A percentile compares a stretch with the other conserved stretches of the same genome.
phyloP scores from a whole-genome alignment of 2,797 vertebrate genomes.

The Odontamblyopus rebecca region DNA sequence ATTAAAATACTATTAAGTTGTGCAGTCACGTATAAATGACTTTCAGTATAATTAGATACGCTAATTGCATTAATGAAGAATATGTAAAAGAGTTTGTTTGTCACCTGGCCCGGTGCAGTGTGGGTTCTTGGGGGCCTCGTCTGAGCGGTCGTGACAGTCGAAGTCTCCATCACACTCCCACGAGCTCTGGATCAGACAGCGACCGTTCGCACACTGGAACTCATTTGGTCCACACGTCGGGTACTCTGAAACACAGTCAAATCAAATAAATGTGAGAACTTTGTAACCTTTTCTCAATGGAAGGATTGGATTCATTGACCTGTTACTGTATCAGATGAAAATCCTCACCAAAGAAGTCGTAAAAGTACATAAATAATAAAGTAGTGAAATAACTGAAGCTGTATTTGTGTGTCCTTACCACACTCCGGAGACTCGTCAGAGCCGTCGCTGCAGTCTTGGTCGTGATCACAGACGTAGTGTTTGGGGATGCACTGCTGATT shows the following conservation, averaged over 20 bases:
- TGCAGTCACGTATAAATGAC: neutral
- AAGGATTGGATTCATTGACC: no score
- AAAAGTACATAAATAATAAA: no score
- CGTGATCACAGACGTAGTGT: conserved; percentile 93
- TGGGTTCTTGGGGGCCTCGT: conserved; percentile 92
- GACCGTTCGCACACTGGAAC: conserved; percentile 94
- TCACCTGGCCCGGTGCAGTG: conserved; percentile 86
- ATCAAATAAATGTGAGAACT: neutral
- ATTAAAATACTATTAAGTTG: neutral
- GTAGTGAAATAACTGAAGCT: no score
- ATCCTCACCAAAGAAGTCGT: no score
- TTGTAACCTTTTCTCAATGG: no score
- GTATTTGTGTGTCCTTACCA: conserved; percentile 71
- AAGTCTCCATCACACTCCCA: conserved; percentile 97
- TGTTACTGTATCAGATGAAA: no score
- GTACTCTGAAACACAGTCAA: conserved; percentile 79
- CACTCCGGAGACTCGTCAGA: conserved; percentile 93
- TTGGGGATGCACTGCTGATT: conserved; percentile 92
- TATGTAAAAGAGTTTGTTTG: neutral
- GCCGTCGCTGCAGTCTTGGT: conserved; percentile 93
- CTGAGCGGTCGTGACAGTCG: conserved; percentile 94
- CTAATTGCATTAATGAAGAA: no score
- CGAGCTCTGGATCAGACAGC: conserved; percentile 89
- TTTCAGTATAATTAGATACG: neutral
- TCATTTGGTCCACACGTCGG: conserved; percentile 86